phyloP scores from a whole-genome alignment of 2,888 invertebrate genomes.

The Pyrrhosoma nymphula region DNA sequence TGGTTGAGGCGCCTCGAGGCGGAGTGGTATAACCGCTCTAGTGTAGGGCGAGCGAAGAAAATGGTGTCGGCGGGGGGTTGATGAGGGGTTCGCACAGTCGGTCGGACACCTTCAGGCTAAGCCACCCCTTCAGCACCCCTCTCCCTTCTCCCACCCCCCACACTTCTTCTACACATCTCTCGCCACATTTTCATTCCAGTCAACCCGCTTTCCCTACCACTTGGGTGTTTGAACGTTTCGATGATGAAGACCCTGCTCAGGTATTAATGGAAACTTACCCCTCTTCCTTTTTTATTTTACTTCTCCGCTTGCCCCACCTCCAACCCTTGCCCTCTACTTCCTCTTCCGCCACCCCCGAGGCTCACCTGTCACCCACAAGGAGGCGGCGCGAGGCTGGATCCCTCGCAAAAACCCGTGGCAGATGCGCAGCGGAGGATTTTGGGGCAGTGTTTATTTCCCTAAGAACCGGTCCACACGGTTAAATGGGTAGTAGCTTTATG shows the following conservation, averaged over 20 bases:
- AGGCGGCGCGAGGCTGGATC: too few relatives aligned
- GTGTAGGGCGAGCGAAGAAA: background rate
- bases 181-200: background rate
- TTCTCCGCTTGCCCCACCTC: background rate
- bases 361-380: too few relatives aligned
- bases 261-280: constrained; percentile 52
- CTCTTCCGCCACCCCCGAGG: background rate
- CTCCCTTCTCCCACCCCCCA: background rate
- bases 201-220: background rate
- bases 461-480: too few relatives aligned
- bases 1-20: background rate
- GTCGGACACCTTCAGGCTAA: constrained; percentile 45
- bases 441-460: too few relatives aligned
- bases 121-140: background rate
- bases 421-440: too few relatives aligned
- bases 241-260: constrained; percentile 66
- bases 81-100: background rate
- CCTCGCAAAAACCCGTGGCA: too few relatives aligned
- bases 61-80: background rate
- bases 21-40: background rate
- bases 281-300: constrained; percentile 32
- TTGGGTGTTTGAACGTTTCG: constrained; percentile 58
- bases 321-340: background rate
- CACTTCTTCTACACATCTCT: background rate
- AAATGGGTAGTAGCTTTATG: too few relatives aligned